These are phyloP conservation scores for Bambusicola thoracicus DNA, from an alignment of 2,113 vertebrate genomes.

Conservation along the genomic window DNA sequence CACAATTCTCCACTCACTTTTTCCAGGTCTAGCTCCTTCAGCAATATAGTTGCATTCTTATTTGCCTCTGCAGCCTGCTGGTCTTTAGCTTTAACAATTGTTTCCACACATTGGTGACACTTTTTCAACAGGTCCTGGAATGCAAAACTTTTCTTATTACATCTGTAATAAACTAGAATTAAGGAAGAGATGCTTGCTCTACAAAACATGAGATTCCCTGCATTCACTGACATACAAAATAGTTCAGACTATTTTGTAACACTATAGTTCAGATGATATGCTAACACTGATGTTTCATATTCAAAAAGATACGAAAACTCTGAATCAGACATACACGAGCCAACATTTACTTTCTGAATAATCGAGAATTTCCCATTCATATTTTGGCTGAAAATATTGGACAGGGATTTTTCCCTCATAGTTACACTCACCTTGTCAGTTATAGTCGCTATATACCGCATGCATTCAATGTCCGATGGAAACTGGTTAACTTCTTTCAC, in stretches of 20 bases:
- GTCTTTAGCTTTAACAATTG: slow-evolving; percentile 99
- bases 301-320: not conserved
- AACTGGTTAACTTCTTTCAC: slow-evolving; percentile 99
- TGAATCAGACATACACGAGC: fast-evolving
- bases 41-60: slow-evolving; percentile 97
- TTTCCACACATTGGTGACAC: slow-evolving; percentile 99
- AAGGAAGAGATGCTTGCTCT: not conserved
- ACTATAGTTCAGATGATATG: too few species aligned
- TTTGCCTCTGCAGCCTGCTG: slow-evolving; percentile 99
- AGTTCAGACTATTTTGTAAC: not conserved
- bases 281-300: not conserved
- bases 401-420: not conserved
- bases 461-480: slow-evolving; percentile 98
- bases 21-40: slow-evolving; percentile 97
- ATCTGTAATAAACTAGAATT: not conserved
- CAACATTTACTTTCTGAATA: not conserved
- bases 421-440: slow-evolving; percentile 90
- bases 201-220: not conserved
- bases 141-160: slow-evolving; percentile 21
- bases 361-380: not conserved
- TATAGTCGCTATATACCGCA: slow-evolving; percentile 98
- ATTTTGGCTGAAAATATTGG: not conserved
- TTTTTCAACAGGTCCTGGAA: slow-evolving; percentile 95
- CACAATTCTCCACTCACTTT: slow-evolving; percentile 81
- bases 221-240: not conserved